phyloP scores from a whole-genome alignment of 1,140 invertebrate genomes.

The Mercenaria mercenaria region DNA sequence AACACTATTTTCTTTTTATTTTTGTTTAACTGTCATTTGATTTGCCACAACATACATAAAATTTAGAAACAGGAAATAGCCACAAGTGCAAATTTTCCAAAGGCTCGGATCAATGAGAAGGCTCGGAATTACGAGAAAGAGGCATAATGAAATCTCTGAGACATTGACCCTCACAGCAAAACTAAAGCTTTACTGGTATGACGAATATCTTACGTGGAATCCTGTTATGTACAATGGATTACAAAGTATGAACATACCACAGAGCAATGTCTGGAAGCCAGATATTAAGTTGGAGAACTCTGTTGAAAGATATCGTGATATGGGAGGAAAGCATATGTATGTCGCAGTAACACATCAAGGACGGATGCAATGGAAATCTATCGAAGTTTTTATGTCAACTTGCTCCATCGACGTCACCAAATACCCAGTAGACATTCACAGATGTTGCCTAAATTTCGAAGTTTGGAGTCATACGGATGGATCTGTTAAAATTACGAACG shows the following conservation, averaged over 20 bases:
- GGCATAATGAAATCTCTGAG: conserved; percentile 54
- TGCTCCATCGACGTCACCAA: conserved; percentile 59
- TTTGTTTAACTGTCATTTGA: too few relatives aligned
- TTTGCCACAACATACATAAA: too few relatives aligned
- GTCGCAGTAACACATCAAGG: conserved; percentile 38
- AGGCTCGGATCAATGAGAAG: too few relatives aligned
- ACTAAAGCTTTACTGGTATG: conserved; percentile 56
- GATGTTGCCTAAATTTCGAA: conserved; percentile 60
- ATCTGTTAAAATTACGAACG: not conserved
- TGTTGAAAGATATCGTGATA: conserved; percentile 10
- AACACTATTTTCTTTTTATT: too few relatives aligned
- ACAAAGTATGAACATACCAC: conserved; percentile 8
- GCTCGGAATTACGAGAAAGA: too few relatives aligned
- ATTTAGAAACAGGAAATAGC: too few relatives aligned
- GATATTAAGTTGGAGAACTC: conserved; percentile 59
- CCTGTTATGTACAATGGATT: not conserved
- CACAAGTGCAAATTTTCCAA: too few relatives aligned
- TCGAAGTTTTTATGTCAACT: conserved; percentile 47
- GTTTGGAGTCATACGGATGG: conserved; percentile 38
- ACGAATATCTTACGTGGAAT: conserved; percentile 62
- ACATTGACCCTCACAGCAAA: conserved; percentile 39
- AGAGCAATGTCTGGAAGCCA: conserved; percentile 64
- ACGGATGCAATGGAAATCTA: conserved; percentile 49
- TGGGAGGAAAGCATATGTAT: conserved; percentile 42
- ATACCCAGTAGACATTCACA: conserved; percentile 68